Percentiles rank a stretch among this genome's conserved stretches.
These are phyloP conservation scores for Pterophyllum scalare DNA, from an alignment of 2,113 vertebrate genomes.

Conservation along the genomic window DNA sequence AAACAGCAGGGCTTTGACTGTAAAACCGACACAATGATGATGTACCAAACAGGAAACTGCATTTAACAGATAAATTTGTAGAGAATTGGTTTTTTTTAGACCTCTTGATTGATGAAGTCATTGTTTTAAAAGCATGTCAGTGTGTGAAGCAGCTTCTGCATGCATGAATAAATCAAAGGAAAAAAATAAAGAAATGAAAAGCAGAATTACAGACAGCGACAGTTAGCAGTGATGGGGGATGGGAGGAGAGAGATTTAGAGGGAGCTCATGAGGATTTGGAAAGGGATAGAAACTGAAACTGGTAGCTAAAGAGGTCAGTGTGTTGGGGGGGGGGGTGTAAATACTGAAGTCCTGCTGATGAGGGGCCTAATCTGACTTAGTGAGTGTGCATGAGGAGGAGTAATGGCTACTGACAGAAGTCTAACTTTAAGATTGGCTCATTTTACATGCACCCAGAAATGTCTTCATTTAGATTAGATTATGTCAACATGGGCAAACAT, in stretches of 20 bases:
- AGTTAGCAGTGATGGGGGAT: neutral
- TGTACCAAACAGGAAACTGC: neutral
- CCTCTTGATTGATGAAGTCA: neutral
- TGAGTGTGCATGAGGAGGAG: neutral
- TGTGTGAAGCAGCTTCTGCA: neutral
- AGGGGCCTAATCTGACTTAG: conserved; percentile 13
- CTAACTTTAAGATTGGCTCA: neutral
- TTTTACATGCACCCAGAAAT: neutral
- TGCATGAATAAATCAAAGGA: neutral
- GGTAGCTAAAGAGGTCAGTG: conserved; percentile 61
- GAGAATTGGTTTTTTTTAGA: neutral
- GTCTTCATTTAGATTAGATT: neutral
- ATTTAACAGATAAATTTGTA: neutral
- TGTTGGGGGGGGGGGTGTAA: conserved; percentile 15
- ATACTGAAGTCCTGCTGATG: conserved; percentile 25
- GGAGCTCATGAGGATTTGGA: conserved; percentile 55
- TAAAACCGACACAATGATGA: neutral
- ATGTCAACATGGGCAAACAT: neutral
- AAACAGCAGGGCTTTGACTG: neutral
- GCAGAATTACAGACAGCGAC: neutral
- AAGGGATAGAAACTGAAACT: conserved; percentile 67
- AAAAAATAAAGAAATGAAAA: neutral
- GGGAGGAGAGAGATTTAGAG: conserved; percentile 38
- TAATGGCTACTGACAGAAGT: neutral
- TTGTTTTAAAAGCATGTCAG: neutral